A percentile compares a stretch with the other conserved stretches of the same genome.
Evolutionary conservation across 2,888 invertebrate species (phyloP).

Genomic region (Erebia palarica): DNA sequence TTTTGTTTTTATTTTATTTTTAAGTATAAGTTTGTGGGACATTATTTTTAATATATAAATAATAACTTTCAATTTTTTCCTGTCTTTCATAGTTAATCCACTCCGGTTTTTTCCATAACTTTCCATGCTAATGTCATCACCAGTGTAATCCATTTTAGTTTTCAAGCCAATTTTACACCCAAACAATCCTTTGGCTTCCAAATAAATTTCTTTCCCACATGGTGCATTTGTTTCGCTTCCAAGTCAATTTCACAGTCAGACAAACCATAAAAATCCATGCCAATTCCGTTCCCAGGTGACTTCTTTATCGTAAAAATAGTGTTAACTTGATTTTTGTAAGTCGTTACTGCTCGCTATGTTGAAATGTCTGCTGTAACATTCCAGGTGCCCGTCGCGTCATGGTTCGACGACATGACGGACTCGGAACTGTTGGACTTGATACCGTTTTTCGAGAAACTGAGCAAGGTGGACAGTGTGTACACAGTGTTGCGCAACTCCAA

Average conservation of each 20-base stretch:
- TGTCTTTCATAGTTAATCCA: too few species aligned
- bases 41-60: too few species aligned
- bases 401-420: slow-evolving; percentile 99
- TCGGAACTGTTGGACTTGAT: slow-evolving; percentile 98
- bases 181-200: too few species aligned
- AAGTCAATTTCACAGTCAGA: neutral
- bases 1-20: too few species aligned
- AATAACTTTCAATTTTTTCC: too few species aligned
- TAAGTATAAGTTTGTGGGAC: too few species aligned
- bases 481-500: slow-evolving; percentile 96
- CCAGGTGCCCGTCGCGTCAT: slow-evolving; percentile 98
- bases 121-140: too few species aligned
- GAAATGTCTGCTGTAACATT: slow-evolving; percentile 41
- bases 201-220: too few species aligned
- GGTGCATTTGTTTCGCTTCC: neutral
- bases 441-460: slow-evolving; percentile 98
- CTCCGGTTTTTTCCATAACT: too few species aligned
- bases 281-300: neutral
- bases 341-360: neutral
- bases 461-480: slow-evolving; percentile 98
- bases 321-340: neutral
- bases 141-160: too few species aligned
- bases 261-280: too few species aligned
- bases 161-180: too few species aligned
- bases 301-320: neutral